Base-by-base conservation (phyloP, 2,888 invertebrate genomes). In the Tryphoninae sp. region DNA sequence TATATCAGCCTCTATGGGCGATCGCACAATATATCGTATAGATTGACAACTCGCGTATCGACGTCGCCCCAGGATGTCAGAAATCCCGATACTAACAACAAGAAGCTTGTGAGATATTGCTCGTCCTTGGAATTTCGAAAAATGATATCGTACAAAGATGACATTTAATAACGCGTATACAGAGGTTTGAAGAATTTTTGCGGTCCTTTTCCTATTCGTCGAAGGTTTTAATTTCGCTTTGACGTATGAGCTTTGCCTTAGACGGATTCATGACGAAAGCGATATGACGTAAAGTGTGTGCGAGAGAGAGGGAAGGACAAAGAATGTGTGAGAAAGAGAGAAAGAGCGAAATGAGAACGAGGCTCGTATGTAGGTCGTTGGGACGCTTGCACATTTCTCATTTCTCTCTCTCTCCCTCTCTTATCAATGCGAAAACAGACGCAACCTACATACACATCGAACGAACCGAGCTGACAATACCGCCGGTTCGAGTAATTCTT, bases 401-500 rank as follows among this genome's bases (percentile, higher is more conserved):
- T 53, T 49, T 68, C 55, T 51, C 59, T 68, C 55, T 51, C 59
- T 69, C 33, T 40, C 61, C 42, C 42, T 26, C 62, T 77, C 74
- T 74, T 78, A 74, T 81, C 74, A 78, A 74, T 26, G 64, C 42
- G 45, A 59, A 51, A 69, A 69, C 78, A 78, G 49, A 33, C 72
- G 49, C 40, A 64, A 77, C 61, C 42, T 22, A 51, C 22, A 55
- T 58, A 58, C 22, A 19, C 49, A 45, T 62, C 51, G 53, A 73
- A 74, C 61, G 79, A 68, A 22, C 55, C 22, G 9, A 11, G 67
- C 22, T 26, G 23, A 53, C 69, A 77, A 62, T 69, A 49, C 9
- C 13, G 9, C 22, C 26, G 45, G 59, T 42, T 11, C 13, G n/a
- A 64, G 77, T 42, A 64, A 78, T 78, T 78, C 58, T 26, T 53